Percentiles rank a stretch among this genome's conserved stretches.
phyloP scores from a whole-genome alignment of 2,113 vertebrate species.

The Hiodon tergisus region DNA sequence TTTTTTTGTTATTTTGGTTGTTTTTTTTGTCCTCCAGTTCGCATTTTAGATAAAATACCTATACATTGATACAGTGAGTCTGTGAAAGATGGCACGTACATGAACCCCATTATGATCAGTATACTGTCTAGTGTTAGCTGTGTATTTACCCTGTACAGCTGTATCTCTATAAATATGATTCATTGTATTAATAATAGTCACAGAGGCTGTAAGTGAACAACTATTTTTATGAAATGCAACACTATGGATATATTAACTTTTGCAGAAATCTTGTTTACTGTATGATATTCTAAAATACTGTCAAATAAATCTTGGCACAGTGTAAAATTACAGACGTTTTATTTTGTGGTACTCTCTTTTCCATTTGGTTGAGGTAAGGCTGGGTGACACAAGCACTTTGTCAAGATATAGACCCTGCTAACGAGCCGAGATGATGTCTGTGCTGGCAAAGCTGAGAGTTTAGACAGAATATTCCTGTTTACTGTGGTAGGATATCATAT shows the following conservation, averaged over 20 bases:
- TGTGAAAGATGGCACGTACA: slow-evolving; percentile 62
- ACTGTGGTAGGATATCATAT: too few relatives aligned
- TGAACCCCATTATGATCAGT: slow-evolving; percentile 76
- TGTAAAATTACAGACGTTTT: slow-evolving; percentile 44
- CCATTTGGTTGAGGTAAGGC: neutral
- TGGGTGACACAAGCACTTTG: too few relatives aligned
- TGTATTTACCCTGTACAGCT: slow-evolving; percentile 92
- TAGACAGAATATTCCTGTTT: neutral
- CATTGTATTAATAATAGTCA: slow-evolving; percentile 91
- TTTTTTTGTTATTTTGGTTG: slow-evolving; percentile 60
- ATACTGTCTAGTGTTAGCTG: slow-evolving; percentile 96
- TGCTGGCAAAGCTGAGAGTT: neutral
- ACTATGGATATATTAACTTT: slow-evolving; percentile 99
- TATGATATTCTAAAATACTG: slow-evolving; percentile 98
- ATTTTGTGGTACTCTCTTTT: neutral
- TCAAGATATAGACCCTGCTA: neutral
- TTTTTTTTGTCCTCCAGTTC: too few relatives aligned
- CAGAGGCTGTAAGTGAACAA: slow-evolving; percentile 97
- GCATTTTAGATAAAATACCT: slow-evolving; percentile 40
- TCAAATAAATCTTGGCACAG: slow-evolving; percentile 97
- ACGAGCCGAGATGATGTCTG: too few relatives aligned
- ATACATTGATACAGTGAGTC: slow-evolving; percentile 22
- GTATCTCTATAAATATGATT: slow-evolving; percentile 95
- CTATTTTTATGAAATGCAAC: slow-evolving; percentile 99
- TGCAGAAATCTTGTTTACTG: slow-evolving; percentile 99